Conservation (phyloP, 2,797 vertebrate species). For the Scarus forsteni region DNA sequence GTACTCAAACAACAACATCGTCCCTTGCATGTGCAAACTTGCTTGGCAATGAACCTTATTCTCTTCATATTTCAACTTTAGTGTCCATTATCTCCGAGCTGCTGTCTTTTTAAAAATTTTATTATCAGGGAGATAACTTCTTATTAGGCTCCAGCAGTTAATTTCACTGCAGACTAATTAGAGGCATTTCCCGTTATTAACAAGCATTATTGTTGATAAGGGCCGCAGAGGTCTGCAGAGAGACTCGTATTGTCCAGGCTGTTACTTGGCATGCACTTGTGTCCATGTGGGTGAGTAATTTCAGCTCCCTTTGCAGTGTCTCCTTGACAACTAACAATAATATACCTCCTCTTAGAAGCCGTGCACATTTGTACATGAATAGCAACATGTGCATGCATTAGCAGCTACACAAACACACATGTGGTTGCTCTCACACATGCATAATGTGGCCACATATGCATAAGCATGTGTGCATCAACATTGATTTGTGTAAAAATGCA, state of each 20-base stretch:
- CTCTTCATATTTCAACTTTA: conserved; percentile 49
- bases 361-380: conserved; percentile 58
- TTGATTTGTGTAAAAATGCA: conserved; percentile 54
- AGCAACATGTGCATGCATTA: conserved; percentile 57
- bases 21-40: conserved; percentile 1
- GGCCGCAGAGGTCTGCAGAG: conserved; percentile 77
- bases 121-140: conserved; percentile 68
- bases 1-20: neutral
- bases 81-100: conserved; percentile 48
- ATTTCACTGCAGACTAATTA: conserved; percentile 81
- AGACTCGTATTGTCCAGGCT: conserved; percentile 79
- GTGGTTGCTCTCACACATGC: conserved; percentile 39
- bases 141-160: conserved; percentile 71
- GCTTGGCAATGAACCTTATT: neutral
- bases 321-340: conserved; percentile 82
- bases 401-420: conserved; percentile 20
- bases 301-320: conserved; percentile 71
- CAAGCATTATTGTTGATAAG: conserved; percentile 79
- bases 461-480: conserved; percentile 41
- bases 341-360: conserved; percentile 64
- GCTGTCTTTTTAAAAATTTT: conserved; percentile 58
- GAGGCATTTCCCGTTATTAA: conserved; percentile 80
- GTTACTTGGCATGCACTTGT: conserved; percentile 76
- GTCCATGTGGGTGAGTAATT: conserved; percentile 81
- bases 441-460: conserved; percentile 55